Evolutionary conservation across 1,140 invertebrate genomes (phyloP).

Genomic region (Kradibia gibbosae): DNA sequence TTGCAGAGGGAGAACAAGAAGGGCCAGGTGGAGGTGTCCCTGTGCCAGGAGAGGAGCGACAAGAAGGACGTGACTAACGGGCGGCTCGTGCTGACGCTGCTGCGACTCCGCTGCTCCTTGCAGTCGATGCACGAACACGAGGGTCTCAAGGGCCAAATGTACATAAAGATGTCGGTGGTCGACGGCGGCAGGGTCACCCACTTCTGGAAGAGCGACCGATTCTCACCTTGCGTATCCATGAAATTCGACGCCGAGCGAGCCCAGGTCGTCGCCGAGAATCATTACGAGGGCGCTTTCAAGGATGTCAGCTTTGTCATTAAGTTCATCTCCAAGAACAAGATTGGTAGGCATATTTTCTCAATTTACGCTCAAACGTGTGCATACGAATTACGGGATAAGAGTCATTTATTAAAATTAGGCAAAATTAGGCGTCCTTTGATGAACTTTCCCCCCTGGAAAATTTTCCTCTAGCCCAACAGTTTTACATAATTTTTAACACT

Average conservation of each 20-base stretch:
- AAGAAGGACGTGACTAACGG: slow-evolving; percentile 77
- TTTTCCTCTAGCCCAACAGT: not conserved
- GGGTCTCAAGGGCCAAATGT: slow-evolving; percentile 78
- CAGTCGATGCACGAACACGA: slow-evolving; percentile 82
- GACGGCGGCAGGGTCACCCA: slow-evolving; percentile 80
- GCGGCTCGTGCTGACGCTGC: slow-evolving; percentile 69
- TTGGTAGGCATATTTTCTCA: slow-evolving; percentile 57
- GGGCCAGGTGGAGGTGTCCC: slow-evolving; percentile 77
- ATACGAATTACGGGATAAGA: no score
- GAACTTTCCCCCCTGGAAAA: no score
- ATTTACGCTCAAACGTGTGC: no score
- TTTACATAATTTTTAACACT: slow-evolving; percentile 1
- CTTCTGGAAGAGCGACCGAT: slow-evolving; percentile 83
- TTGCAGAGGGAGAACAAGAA: slow-evolving; percentile 78
- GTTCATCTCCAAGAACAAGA: slow-evolving; percentile 70
- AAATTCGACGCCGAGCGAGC: slow-evolving; percentile 69
- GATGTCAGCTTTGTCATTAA: slow-evolving; percentile 70
- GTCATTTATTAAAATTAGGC: not conserved
- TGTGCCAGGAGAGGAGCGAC: slow-evolving; percentile 77
- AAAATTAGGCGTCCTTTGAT: not conserved
- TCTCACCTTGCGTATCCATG: slow-evolving; percentile 78
- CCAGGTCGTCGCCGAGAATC: slow-evolving; percentile 67
- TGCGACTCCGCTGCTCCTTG: slow-evolving; percentile 75
- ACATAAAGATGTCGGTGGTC: slow-evolving; percentile 82
- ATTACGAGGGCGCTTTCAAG: slow-evolving; percentile 68